These are phyloP conservation scores for Pollachius pollachius DNA, from an alignment of 2,113 vertebrate genomes.

Conservation along the genomic window DNA sequence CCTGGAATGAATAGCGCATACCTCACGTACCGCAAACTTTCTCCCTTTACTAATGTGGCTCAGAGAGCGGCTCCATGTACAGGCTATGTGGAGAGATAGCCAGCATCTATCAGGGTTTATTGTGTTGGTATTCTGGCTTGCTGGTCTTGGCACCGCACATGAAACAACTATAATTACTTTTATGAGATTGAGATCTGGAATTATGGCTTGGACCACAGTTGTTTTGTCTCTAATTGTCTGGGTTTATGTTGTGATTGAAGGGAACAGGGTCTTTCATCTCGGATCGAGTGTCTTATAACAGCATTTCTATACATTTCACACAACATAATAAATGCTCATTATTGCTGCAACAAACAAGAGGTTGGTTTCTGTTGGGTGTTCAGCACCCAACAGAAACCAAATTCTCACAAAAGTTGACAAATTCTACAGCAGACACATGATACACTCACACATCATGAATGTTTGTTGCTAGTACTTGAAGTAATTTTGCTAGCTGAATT, in stretches of 20 bases:
- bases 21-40: conserved; percentile 32
- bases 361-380: too few relatives aligned
- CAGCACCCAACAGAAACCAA: too few relatives aligned
- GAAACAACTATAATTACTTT: conserved; percentile 66
- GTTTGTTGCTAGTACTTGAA: too few relatives aligned
- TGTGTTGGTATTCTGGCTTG: conserved; percentile 62
- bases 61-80: conserved; percentile 27
- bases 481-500: too few relatives aligned
- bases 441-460: too few relatives aligned
- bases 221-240: conserved; percentile 65
- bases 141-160: conserved; percentile 54
- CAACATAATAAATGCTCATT: conserved; percentile 32
- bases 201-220: conserved; percentile 60
- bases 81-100: conserved; percentile 40
- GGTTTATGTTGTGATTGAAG: conserved; percentile 49
- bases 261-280: conserved; percentile 48
- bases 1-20: conserved; percentile 49
- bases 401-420: too few relatives aligned
- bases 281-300: conserved; percentile 40
- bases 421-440: too few relatives aligned
- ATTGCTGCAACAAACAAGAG: conserved; percentile 41
- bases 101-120: conserved; percentile 62
- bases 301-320: conserved; percentile 24
- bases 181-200: conserved; percentile 67
- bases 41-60: conserved; percentile 13